Conservation (phyloP, 1,140 invertebrate species). For the Amyelois transitella region DNA sequence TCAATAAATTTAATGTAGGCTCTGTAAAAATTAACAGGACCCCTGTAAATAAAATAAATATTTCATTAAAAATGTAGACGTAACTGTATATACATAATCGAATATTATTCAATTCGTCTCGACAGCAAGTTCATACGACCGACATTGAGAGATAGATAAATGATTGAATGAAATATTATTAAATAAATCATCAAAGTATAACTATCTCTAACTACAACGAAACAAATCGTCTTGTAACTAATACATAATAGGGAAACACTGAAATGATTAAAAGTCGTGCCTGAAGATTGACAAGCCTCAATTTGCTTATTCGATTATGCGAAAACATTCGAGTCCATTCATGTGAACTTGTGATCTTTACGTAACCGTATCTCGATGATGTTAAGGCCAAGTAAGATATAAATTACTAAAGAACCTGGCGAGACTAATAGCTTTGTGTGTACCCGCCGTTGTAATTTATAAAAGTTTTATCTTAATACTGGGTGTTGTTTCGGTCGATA, state of each 20-base stretch:
- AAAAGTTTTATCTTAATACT: slow-evolving; percentile 29
- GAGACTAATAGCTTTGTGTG: slow-evolving; percentile 44
- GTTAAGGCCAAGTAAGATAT: slow-evolving; percentile 24
- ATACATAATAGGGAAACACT: neutral
- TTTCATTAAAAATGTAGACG: too few relatives aligned
- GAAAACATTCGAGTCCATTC: slow-evolving; percentile 13
- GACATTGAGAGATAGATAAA: too few relatives aligned
- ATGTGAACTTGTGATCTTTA: slow-evolving; percentile 19
- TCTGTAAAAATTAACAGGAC: too few relatives aligned
- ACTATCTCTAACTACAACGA: neutral
- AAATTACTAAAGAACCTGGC: slow-evolving; percentile 39
- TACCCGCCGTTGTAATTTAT: slow-evolving; percentile 15
- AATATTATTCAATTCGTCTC: too few relatives aligned
- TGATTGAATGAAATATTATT: neutral
- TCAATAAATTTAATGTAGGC: too few relatives aligned
- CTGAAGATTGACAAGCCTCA: neutral
- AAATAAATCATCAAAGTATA: neutral
- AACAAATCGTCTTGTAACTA: neutral
- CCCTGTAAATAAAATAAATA: too few relatives aligned
- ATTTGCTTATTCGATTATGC: neutral
- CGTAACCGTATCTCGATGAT: slow-evolving; percentile 16
- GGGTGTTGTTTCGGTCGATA: slow-evolving; percentile 52
- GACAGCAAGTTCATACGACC: too few relatives aligned
- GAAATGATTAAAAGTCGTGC: neutral
- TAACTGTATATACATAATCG: too few relatives aligned